These are phyloP conservation scores for Delphinapterus leucas DNA, from an alignment of 2,113 vertebrate species.

Conservation along the genomic window DNA sequence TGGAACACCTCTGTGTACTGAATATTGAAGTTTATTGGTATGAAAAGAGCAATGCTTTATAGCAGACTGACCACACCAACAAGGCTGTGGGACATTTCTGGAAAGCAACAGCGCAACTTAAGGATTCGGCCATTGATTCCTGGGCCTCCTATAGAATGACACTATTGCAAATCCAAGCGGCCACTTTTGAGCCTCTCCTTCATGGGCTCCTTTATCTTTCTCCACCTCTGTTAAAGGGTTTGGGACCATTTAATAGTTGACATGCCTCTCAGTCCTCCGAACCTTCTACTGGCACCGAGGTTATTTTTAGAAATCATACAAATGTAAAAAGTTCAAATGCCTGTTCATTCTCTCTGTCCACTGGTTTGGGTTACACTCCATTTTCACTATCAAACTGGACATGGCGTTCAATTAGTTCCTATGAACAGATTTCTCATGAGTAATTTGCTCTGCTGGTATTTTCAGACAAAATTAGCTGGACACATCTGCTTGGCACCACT, in stretches of 20 bases:
- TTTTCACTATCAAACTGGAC: slow-evolving; percentile 64
- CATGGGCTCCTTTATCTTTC: background rate
- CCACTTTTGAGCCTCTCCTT: background rate
- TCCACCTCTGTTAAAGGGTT: background rate
- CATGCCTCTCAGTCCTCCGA: background rate
- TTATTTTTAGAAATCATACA: slow-evolving; percentile 69
- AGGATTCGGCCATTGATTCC: background rate
- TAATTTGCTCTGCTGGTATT: slow-evolving; percentile 66
- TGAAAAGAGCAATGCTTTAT: background rate
- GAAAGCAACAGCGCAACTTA: background rate
- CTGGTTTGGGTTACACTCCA: slow-evolving; percentile 60
- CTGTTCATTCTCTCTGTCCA: slow-evolving; percentile 52
- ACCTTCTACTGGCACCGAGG: background rate
- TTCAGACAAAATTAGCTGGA: slow-evolving; percentile 47
- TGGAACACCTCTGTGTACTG: background rate
- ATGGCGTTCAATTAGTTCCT: slow-evolving; percentile 74
- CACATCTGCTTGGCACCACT: slow-evolving; percentile 24
- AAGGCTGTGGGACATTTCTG: background rate
- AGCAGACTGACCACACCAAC: background rate
- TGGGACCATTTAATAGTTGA: background rate
- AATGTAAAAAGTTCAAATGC: slow-evolving; percentile 51
- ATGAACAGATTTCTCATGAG: slow-evolving; percentile 71
- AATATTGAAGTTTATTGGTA: background rate
- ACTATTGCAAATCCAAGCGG: background rate
- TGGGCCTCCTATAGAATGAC: background rate